Evolutionary conservation across 2,888 invertebrate species (phyloP).

Genomic region (Tethea ocularis): DNA sequence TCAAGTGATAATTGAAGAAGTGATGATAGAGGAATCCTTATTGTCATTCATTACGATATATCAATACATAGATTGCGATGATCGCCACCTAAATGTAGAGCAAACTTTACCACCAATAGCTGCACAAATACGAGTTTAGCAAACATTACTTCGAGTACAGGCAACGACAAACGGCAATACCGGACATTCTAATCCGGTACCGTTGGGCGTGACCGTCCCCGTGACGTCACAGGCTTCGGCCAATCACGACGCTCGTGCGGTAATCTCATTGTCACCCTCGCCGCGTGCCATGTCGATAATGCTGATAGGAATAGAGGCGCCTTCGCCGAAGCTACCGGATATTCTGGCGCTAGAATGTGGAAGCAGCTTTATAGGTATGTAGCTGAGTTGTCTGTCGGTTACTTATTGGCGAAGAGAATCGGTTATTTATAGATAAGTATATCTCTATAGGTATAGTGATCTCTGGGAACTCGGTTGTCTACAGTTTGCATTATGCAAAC

Average conservation of each 20-base stretch:
- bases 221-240: constrained; percentile 68
- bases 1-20: too few relatives aligned
- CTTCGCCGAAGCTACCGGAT: constrained; percentile 5
- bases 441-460: too few relatives aligned
- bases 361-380: constrained; percentile 1
- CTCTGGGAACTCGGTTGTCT: too few relatives aligned
- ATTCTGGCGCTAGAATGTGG: background rate
- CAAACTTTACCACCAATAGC: background rate
- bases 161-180: constrained; percentile 24
- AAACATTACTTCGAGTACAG: constrained; percentile 3
- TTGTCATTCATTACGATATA: too few relatives aligned
- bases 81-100: background rate
- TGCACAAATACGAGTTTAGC: background rate
- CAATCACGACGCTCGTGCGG: constrained; percentile 55
- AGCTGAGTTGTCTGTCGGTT: background rate
- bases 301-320: constrained; percentile 16
- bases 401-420: background rate
- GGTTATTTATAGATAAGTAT: background rate
- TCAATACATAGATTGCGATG: background rate
- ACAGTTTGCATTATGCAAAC: too few relatives aligned
- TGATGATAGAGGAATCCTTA: too few relatives aligned
- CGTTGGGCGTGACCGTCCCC: constrained; percentile 62
- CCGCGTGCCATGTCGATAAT: constrained; percentile 5
- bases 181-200: constrained; percentile 65
- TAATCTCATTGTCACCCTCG: constrained; percentile 69